Conservation (phyloP, 1,140 invertebrate species). For the Macrostomum lignano region DNA sequence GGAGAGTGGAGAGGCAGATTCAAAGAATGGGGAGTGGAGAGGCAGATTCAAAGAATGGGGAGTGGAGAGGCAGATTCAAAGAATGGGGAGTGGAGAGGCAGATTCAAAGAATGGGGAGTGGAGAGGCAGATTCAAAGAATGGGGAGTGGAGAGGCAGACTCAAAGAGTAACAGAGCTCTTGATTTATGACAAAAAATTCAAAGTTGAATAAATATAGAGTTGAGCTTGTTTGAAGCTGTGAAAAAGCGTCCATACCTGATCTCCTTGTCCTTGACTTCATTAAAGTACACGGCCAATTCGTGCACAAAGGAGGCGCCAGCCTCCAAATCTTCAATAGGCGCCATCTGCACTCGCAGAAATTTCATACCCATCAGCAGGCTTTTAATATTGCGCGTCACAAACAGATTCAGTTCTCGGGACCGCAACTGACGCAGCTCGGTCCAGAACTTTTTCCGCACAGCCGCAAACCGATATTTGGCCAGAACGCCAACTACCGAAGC, state of each 20-base stretch:
- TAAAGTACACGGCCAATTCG: slow-evolving; percentile 85
- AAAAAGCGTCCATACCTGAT: slow-evolving; percentile 94
- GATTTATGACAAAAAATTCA: too few relatives aligned
- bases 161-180: too few relatives aligned
- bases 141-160: too few relatives aligned
- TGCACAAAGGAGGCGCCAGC: slow-evolving; percentile 92
- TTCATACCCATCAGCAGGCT: slow-evolving; percentile 97
- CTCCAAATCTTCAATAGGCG: slow-evolving; percentile 95
- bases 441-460: slow-evolving; percentile 68
- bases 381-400: slow-evolving; percentile 75
- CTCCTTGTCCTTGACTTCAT: slow-evolving; percentile 83
- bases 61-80: too few relatives aligned
- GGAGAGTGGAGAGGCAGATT: too few relatives aligned
- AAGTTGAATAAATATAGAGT: too few relatives aligned
- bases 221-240: too few relatives aligned
- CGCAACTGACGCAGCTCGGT: slow-evolving; percentile 64
- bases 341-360: slow-evolving; percentile 85
- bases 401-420: slow-evolving; percentile 50
- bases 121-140: too few relatives aligned
- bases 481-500: slow-evolving; percentile 30
- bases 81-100: too few relatives aligned
- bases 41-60: too few relatives aligned
- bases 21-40: too few relatives aligned
- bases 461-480: slow-evolving; percentile 40
- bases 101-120: too few relatives aligned